Conservation (phyloP, 2,797 vertebrate species). For the Dryobates pubescens region DNA sequence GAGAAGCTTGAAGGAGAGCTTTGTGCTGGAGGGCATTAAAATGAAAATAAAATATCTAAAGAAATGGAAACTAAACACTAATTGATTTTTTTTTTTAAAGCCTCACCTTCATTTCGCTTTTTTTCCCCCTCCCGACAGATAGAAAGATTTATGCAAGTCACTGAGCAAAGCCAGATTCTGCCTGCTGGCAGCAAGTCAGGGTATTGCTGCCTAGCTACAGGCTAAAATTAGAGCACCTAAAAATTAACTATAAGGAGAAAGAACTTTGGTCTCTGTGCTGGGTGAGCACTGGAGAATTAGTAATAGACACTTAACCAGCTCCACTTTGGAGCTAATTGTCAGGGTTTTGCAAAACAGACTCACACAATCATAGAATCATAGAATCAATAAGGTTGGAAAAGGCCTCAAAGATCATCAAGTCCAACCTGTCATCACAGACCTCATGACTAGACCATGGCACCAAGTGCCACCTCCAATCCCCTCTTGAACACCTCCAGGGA, state of each 20-base stretch:
- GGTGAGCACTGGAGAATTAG: not conserved
- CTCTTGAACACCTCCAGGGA: no score
- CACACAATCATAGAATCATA: no score
- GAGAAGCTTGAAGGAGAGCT: not conserved
- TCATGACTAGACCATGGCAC: no score
- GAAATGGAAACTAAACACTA: not conserved
- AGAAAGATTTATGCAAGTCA: conserved; percentile 19
- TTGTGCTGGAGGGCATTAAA: not conserved
- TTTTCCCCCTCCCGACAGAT: not conserved
- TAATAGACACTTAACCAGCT: not conserved
- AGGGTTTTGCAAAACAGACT: not conserved
- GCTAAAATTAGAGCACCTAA: conserved; percentile 63
- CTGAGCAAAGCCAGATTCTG: conserved; percentile 8
- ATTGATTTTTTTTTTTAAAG: not conserved
- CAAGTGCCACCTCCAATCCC: no score
- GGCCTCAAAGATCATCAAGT: no score
- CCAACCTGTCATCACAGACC: no score
- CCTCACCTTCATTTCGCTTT: not conserved
- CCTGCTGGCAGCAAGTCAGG: not conserved
- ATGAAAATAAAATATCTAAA: not conserved
- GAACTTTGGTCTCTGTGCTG: conserved; percentile 43
- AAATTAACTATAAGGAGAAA: conserved; percentile 40
- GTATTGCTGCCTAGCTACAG: conserved; percentile 8
- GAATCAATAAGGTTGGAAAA: no score
- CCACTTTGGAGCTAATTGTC: not conserved